Conservation (phyloP, 2,113 vertebrate genomes). For the Hiodon tergisus region DNA sequence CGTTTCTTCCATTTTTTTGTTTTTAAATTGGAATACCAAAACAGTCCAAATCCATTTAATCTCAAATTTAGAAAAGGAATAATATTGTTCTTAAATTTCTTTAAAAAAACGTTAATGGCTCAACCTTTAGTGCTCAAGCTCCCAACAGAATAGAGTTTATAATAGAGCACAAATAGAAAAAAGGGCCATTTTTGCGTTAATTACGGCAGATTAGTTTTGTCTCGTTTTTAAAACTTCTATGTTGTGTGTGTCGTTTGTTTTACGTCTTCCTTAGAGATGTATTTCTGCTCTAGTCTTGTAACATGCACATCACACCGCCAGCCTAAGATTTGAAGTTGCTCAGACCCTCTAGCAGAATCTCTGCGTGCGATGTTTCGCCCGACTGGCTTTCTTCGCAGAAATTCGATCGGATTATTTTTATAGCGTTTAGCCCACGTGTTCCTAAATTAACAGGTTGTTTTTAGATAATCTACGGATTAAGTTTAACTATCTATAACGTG, state of each 20-base stretch:
- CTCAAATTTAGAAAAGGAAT: constrained; percentile 20
- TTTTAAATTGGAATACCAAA: too few species aligned
- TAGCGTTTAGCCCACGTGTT: constrained; percentile 14
- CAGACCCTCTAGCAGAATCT: constrained; percentile 20
- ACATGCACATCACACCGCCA: constrained; percentile 53
- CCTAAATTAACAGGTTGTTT: not conserved
- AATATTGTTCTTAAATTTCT: constrained; percentile 21
- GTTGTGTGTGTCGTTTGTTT: constrained; percentile 7
- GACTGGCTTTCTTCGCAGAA: not conserved
- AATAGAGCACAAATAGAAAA: constrained; percentile 10
- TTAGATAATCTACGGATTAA: not conserved
- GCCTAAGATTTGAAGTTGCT: constrained; percentile 44
- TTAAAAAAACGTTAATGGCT: constrained; percentile 21
- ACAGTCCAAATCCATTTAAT: constrained; percentile 13
- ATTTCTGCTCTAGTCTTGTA: constrained; percentile 70
- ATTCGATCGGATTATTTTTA: not conserved
- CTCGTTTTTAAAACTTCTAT: constrained; percentile 31
- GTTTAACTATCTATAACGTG: not conserved
- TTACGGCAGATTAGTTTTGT: constrained; percentile 25
- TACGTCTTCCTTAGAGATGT: constrained; percentile 64
- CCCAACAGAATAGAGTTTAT: constrained; percentile 24
- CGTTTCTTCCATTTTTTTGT: constrained; percentile 32
- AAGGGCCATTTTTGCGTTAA: constrained; percentile 20
- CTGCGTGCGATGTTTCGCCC: constrained; percentile 5
- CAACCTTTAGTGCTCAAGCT: constrained; percentile 22